These are phyloP conservation scores for Pseudomyrmex concolor DNA, from an alignment of 1,140 invertebrate genomes.

Conservation along the genomic window DNA sequence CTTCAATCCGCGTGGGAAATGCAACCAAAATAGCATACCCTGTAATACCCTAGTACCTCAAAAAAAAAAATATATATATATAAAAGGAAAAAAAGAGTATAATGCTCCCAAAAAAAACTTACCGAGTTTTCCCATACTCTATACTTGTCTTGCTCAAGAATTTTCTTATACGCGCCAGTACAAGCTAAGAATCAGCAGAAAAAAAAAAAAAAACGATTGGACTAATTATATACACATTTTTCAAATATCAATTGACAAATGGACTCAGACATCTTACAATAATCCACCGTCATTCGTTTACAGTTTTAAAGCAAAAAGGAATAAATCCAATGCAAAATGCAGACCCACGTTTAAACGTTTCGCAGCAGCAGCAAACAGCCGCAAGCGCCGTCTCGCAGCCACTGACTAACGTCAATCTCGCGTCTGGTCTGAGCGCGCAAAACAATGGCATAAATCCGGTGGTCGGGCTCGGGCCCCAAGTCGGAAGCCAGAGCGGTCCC, in stretches of 20 bases:
- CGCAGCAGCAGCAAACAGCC: slow-evolving; percentile 82
- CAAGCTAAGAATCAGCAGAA: slow-evolving; percentile 73
- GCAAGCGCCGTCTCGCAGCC: slow-evolving; percentile 75
- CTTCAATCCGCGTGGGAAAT: slow-evolving; percentile 69
- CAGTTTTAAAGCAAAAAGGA: slow-evolving; percentile 86
- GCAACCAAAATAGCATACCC: slow-evolving; percentile 58
- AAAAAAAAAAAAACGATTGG: slow-evolving; percentile 69
- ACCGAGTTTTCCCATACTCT: slow-evolving; percentile 67
- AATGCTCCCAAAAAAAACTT: slow-evolving; percentile 71
- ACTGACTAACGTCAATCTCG: slow-evolving; percentile 80
- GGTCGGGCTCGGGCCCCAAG: slow-evolving; percentile 75
- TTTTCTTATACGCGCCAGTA: slow-evolving; percentile 71
- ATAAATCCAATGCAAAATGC: slow-evolving; percentile 85
- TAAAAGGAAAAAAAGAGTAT: slow-evolving; percentile 63
- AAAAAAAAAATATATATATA: slow-evolving; percentile 44
- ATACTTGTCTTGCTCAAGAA: slow-evolving; percentile 71
- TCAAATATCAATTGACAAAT: slow-evolving; percentile 75
- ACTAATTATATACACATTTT: slow-evolving; percentile 76
- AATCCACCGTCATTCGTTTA: slow-evolving; percentile 83
- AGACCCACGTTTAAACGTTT: slow-evolving; percentile 83
- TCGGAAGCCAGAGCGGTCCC: slow-evolving; percentile 73
- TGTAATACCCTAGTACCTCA: slow-evolving; percentile 69
- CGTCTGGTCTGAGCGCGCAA: slow-evolving; percentile 77
- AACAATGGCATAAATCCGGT: slow-evolving; percentile 83
- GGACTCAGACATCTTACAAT: slow-evolving; percentile 77